Evolutionary conservation across 1,140 invertebrate genomes (phyloP).

Genomic region (Oppia nitens): DNA sequence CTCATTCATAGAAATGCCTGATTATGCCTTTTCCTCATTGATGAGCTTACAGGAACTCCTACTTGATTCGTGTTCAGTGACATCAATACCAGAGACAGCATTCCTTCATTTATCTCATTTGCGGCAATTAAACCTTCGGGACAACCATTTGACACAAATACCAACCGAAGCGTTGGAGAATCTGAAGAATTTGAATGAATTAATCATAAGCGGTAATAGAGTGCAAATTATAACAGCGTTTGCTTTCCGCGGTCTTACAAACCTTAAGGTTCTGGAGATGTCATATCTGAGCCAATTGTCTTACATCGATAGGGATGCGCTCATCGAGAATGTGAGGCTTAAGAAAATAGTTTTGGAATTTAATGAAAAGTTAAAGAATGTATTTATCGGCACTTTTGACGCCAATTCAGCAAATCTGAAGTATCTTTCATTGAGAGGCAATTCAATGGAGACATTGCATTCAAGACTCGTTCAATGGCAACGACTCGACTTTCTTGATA

Average conservation of each 20-base stretch:
- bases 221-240: slow-evolving; percentile 14
- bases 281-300: slow-evolving; percentile 25
- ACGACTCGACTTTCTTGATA: slow-evolving; percentile 25
- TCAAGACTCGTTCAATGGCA: slow-evolving; percentile 13
- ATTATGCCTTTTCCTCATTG: slow-evolving; percentile 35
- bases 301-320: slow-evolving; percentile 26
- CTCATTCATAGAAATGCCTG: slow-evolving; percentile 45
- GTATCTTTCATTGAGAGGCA: slow-evolving; percentile 34
- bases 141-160: slow-evolving; percentile 51
- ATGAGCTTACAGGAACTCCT: slow-evolving; percentile 53
- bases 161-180: slow-evolving; percentile 52
- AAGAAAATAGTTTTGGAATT: slow-evolving; percentile 44
- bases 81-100: slow-evolving; percentile 51
- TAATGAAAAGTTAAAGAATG: slow-evolving; percentile 18
- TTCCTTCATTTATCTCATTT: slow-evolving; percentile 54
- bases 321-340: slow-evolving; percentile 34
- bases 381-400: slow-evolving; percentile 51
- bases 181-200: slow-evolving; percentile 29
- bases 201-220: slow-evolving; percentile 22
- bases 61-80: slow-evolving; percentile 54
- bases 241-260: slow-evolving; percentile 19
- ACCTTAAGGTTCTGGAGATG: slow-evolving; percentile 21
- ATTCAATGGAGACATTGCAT: slow-evolving; percentile 18
- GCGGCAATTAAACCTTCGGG: slow-evolving; percentile 51
- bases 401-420: slow-evolving; percentile 47